Evolutionary conservation across 1,140 invertebrate genomes (phyloP).

Genomic region (Branchinecta lindahli): DNA sequence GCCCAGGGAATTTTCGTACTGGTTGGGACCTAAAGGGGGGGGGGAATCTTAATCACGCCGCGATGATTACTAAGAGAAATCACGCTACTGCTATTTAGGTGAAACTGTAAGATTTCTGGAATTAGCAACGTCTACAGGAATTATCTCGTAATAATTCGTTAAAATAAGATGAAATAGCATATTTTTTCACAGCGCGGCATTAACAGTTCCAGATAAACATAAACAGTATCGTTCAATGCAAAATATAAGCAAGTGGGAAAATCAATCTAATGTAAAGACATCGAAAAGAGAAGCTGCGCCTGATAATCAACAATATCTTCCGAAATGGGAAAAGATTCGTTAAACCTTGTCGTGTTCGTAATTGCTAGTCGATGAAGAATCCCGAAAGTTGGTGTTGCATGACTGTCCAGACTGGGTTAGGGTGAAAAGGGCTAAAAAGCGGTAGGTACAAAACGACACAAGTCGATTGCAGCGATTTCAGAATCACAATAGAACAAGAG

Average conservation of each 20-base stretch:
- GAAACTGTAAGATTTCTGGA: slow-evolving; percentile 5
- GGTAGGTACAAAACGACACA: slow-evolving; percentile 8
- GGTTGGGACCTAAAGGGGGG: slow-evolving; percentile 7
- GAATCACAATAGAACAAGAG: slow-evolving; percentile 5
- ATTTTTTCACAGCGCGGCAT: slow-evolving; percentile 8
- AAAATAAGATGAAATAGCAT: background rate
- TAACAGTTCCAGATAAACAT: background rate
- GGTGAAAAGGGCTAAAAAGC: slow-evolving; percentile 5
- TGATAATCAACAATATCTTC: background rate
- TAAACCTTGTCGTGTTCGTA: slow-evolving; percentile 9
- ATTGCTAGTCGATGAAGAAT: slow-evolving; percentile 8
- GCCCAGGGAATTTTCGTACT: background rate
- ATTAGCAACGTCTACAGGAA: background rate
- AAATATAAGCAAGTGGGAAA: slow-evolving; percentile 5
- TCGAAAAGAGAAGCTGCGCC: slow-evolving; percentile 4
- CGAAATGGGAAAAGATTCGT: slow-evolving; percentile 5
- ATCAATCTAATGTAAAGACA: background rate
- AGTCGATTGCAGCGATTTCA: background rate
- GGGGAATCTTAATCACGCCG: background rate
- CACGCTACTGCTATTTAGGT: slow-evolving; percentile 5
- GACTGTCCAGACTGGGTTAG: slow-evolving; percentile 4
- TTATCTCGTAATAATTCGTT: background rate
- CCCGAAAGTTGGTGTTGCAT: background rate
- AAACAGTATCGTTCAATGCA: slow-evolving; percentile 5
- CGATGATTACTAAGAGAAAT: slow-evolving; percentile 6